Evolutionary conservation across 1,140 invertebrate genomes (phyloP).

Genomic region (Megalonaias nervosa): DNA sequence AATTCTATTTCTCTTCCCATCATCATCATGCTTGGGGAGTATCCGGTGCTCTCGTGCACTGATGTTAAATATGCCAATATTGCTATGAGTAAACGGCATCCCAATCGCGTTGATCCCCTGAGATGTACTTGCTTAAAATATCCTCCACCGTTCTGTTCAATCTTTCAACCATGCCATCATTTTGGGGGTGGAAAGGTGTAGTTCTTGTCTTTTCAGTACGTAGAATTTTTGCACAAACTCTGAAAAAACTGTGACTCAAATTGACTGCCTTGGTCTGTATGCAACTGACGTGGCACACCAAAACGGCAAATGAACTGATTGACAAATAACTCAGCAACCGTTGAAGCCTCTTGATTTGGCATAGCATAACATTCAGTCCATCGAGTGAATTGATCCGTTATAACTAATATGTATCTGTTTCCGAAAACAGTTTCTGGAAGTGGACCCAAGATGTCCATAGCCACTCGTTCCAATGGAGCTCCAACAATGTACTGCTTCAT

Average conservation of each 20-base stretch:
- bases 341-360: not conserved
- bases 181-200: conserved; percentile 31
- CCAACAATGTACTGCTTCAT: conserved; percentile 1
- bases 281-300: conserved; percentile 25
- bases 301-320: conserved; percentile 22
- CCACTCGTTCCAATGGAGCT: conserved; percentile 5
- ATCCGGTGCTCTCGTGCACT: conserved; percentile 28
- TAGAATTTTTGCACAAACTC: conserved; percentile 16
- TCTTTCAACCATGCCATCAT: conserved; percentile 47
- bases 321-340: conserved; percentile 11
- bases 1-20: too few species aligned
- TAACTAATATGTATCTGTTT: conserved; percentile 5
- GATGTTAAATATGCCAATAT: conserved; percentile 19
- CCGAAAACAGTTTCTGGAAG: not conserved
- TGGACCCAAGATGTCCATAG: not conserved
- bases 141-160: conserved; percentile 52
- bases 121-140: conserved; percentile 36
- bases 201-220: conserved; percentile 30
- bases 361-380: conserved; percentile 5
- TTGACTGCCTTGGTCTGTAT: conserved; percentile 26
- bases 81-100: conserved; percentile 29
- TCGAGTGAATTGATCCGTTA: conserved; percentile 2
- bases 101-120: conserved; percentile 44
- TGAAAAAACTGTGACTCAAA: conserved; percentile 29
- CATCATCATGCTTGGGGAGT: conserved; percentile 39